These are phyloP conservation scores for Leptinotarsa peninsularis DNA, from an alignment of 2,888 invertebrate species.

Conservation along the genomic window DNA sequence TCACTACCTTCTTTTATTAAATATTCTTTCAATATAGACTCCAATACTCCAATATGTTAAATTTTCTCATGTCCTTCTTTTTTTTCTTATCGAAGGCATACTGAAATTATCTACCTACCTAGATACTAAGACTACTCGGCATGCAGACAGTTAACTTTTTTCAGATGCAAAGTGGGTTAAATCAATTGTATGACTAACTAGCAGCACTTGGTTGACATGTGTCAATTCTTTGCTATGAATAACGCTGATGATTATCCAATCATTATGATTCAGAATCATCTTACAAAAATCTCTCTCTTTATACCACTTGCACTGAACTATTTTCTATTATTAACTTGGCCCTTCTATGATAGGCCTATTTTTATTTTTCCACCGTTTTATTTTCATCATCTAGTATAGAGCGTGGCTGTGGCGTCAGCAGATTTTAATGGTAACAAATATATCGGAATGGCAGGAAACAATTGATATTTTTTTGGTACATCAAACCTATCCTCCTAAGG, in stretches of 20 bases:
- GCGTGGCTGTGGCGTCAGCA: constrained; percentile 13
- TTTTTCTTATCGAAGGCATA: constrained; percentile 41
- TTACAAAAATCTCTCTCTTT: too few species aligned
- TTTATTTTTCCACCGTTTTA: constrained; percentile 21
- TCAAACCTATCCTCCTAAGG: neutral
- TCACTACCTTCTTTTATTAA: constrained; percentile 40
- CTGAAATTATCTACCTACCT: constrained; percentile 30
- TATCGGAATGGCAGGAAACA: constrained; percentile 1
- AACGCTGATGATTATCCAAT: neutral
- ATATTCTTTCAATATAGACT: constrained; percentile 40
- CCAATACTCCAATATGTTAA: constrained; percentile 39
- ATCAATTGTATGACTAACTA: neutral
- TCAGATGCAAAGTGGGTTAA: neutral
- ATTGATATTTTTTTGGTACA: constrained; percentile 4
- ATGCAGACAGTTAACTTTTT: neutral
- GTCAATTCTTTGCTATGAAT: neutral
- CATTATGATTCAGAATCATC: too few species aligned
- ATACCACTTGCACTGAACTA: constrained; percentile 19
- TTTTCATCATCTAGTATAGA: constrained; percentile 20
- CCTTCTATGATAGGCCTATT: constrained; percentile 19
- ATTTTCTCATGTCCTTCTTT: constrained; percentile 50
- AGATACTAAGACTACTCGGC: constrained; percentile 1
- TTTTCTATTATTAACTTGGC: constrained; percentile 20
- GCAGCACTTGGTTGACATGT: neutral
- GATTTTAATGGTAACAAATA: constrained; percentile 17